phyloP scores from a whole-genome alignment of 2,797 vertebrate genomes.

The Gila robusta region DNA sequence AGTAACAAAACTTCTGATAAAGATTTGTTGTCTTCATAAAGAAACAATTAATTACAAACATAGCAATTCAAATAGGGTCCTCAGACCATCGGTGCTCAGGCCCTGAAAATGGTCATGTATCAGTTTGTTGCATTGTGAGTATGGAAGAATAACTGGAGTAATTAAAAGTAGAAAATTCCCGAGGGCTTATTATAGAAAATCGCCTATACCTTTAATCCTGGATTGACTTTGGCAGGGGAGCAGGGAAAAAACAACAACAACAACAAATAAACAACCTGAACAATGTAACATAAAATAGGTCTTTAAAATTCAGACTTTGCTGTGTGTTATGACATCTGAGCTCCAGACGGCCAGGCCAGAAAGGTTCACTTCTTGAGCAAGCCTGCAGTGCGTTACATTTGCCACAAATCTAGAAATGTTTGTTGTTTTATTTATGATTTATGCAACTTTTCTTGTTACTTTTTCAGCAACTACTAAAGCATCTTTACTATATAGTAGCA shows the following conservation, averaged over 20 bases:
- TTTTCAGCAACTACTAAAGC: slow-evolving; percentile 3
- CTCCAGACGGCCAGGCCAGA: neutral
- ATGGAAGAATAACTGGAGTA: neutral
- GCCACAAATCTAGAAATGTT: neutral
- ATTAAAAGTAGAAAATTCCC: neutral
- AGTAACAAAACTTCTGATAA: neutral
- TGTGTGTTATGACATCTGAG: neutral
- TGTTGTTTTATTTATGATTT: too few species aligned
- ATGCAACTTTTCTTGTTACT: neutral
- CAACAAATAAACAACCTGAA: neutral
- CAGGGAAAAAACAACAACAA: neutral
- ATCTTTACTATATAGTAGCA: neutral
- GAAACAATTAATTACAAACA: neutral
- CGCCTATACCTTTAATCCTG: neutral
- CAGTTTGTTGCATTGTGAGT: neutral
- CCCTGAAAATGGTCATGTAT: neutral
- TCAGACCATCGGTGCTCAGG: too few species aligned
- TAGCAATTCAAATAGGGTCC: too few species aligned
- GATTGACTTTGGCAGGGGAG: neutral
- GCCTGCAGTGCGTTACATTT: neutral
- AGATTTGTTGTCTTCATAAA: neutral
- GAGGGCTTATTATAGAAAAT: neutral
- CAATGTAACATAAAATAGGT: neutral
- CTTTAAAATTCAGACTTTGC: neutral
- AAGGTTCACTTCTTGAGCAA: neutral